A percentile compares a stretch with the other conserved stretches of the same genome.
These are phyloP conservation scores for Sylvia borin DNA, from an alignment of 2,797 vertebrate genomes.

Conservation along the genomic window DNA sequence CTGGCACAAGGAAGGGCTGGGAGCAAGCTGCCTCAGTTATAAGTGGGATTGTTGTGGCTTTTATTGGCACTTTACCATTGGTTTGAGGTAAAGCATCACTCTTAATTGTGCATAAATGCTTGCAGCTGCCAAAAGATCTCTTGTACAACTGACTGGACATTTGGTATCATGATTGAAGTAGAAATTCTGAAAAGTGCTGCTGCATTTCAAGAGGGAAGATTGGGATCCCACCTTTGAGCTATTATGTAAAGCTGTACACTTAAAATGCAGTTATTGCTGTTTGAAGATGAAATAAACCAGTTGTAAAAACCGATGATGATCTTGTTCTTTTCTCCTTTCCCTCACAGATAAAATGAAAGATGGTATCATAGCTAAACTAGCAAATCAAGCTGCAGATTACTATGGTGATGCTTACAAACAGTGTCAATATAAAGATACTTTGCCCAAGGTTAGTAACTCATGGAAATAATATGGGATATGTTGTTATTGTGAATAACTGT, in stretches of 20 bases:
- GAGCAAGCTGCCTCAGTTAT: neutral
- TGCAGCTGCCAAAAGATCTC: neutral
- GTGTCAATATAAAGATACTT: constrained; percentile 97
- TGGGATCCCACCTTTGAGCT: neutral
- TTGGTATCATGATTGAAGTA: neutral
- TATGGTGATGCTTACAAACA: constrained; percentile 97
- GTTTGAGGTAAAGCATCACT: neutral
- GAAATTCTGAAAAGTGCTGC: neutral
- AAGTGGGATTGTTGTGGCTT: neutral
- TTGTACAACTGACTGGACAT: neutral
- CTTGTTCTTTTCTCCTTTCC: neutral
- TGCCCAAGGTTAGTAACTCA: constrained; percentile 90
- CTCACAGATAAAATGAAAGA: constrained; percentile 96
- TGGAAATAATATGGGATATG: neutral
- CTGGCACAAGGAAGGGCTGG: neutral
- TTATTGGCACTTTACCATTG: neutral
- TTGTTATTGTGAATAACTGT: neutral
- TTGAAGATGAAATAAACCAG: neutral
- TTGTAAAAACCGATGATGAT: neutral
- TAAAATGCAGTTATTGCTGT: neutral
- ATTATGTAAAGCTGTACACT: neutral
- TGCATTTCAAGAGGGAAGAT: neutral
- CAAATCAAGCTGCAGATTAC: constrained; percentile 97
- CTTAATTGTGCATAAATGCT: neutral
- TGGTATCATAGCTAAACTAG: constrained; percentile 94